Percentiles rank a stretch among this genome's conserved stretches.
These are phyloP conservation scores for Stenotaenia linearis DNA, from an alignment of 2,888 invertebrate genomes.

Conservation along the genomic window DNA sequence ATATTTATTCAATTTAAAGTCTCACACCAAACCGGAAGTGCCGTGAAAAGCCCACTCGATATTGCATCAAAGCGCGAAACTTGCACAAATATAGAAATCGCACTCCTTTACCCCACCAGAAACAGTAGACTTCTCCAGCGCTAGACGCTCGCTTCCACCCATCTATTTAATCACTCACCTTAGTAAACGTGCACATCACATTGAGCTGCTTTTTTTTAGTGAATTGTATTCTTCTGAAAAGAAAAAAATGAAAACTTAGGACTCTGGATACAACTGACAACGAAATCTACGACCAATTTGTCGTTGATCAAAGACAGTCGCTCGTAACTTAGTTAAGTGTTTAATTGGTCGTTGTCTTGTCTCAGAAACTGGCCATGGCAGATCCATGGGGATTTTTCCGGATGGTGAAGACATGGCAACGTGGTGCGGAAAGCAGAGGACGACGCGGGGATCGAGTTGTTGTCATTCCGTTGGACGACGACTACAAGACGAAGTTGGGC, in stretches of 20 bases:
- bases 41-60: too few relatives aligned
- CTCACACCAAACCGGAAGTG: too few relatives aligned
- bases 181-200: background rate
- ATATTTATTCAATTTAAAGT: too few relatives aligned
- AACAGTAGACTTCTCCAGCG: background rate
- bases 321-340: too few relatives aligned
- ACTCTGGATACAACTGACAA: background rate
- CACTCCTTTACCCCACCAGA: background rate
- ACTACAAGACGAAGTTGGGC: background rate
- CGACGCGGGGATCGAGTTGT: background rate
- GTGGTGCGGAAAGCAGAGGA: background rate
- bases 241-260: background rate
- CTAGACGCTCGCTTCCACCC: background rate
- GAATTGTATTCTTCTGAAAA: background rate
- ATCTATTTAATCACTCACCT: background rate
- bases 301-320: too few relatives aligned
- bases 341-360: background rate
- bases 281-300: background rate
- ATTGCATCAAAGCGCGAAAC: too few relatives aligned
- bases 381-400: constrained; percentile 24
- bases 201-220: background rate
- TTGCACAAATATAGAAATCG: too few relatives aligned
- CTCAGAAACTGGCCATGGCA: background rate
- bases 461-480: background rate
- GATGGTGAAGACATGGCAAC: background rate